Evolutionary conservation across 2,888 invertebrate species (phyloP).

Genomic region (Andrena chrysosceles): DNA sequence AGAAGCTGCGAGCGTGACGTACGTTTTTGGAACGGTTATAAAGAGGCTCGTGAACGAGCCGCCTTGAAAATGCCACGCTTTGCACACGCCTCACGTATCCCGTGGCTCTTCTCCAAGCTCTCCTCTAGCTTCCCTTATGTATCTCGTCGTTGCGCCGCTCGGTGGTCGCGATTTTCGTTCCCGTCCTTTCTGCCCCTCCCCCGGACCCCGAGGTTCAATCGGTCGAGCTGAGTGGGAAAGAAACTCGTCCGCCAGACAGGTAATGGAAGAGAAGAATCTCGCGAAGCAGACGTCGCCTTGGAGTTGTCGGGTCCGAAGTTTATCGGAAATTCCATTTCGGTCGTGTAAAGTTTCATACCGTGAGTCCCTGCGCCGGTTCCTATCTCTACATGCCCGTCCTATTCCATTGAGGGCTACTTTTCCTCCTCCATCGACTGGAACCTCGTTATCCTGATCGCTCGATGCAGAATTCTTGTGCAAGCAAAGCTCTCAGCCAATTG

Average conservation of each 20-base stretch:
- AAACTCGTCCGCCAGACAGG: constrained; percentile 40
- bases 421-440: constrained; percentile 9
- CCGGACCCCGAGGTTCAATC: not conserved
- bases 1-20: not conserved
- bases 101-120: constrained; percentile 8
- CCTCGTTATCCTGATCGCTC: constrained; percentile 37
- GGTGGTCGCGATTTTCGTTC: constrained; percentile 50
- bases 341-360: constrained; percentile 66
- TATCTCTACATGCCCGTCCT: constrained; percentile 9
- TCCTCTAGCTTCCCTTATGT: constrained; percentile 9
- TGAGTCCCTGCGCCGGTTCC: not conserved
- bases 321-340: constrained; percentile 71
- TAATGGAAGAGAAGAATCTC: constrained; percentile 54
- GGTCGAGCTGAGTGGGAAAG: constrained; percentile 24
- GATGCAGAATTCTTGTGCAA: not conserved
- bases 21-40: constrained; percentile 34
- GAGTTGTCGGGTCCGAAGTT: constrained; percentile 57
- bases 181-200: constrained; percentile 2
- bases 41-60: constrained; percentile 29
- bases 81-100: constrained; percentile 59
- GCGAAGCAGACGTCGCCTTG: constrained; percentile 49
- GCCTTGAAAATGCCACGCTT: constrained; percentile 48
- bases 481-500: not conserved
- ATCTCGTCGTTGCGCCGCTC: constrained; percentile 36
- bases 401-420: constrained; percentile 15